phyloP scores from a whole-genome alignment of 2,113 vertebrate species.

The Corvus cornix region DNA sequence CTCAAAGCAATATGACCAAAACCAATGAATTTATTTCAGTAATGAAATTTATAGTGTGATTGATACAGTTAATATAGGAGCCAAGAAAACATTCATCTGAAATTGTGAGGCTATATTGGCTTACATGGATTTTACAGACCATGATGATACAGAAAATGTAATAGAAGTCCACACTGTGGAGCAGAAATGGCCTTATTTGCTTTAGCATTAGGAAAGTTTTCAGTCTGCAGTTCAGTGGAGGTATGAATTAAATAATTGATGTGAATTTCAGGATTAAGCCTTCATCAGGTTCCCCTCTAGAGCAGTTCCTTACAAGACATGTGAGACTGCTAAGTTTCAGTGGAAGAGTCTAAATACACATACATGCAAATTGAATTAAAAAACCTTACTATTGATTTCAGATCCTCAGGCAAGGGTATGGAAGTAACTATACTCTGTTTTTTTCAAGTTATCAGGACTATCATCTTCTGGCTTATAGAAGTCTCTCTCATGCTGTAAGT shows the following conservation, averaged over 20 bases:
- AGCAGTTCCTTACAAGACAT: constrained; percentile 21
- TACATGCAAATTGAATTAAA: constrained; percentile 54
- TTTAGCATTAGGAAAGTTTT: not conserved
- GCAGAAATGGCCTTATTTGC: not conserved
- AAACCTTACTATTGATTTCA: constrained; percentile 48
- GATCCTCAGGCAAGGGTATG: constrained; percentile 36
- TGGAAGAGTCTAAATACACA: constrained; percentile 13
- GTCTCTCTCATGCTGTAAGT: not conserved
- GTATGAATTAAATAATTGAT: not conserved
- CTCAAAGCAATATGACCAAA: not conserved
- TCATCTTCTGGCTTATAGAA: constrained; percentile 25
- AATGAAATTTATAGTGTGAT: not conserved
- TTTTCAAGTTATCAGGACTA: constrained; percentile 15
- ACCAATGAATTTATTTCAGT: not conserved
- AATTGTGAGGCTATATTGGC: not conserved
- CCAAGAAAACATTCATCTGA: not conserved
- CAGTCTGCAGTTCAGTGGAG: not conserved
- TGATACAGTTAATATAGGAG: not conserved
- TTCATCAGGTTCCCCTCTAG: not conserved
- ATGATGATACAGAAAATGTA: not conserved
- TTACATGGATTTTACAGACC: not conserved
- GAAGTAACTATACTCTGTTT: constrained; percentile 41
- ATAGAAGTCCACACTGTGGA: not conserved
- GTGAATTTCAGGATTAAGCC: not conserved
- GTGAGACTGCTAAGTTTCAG: constrained; percentile 37